These are phyloP conservation scores for Tromatobia lineatoria DNA, from an alignment of 2,888 invertebrate species.

Conservation along the genomic window DNA sequence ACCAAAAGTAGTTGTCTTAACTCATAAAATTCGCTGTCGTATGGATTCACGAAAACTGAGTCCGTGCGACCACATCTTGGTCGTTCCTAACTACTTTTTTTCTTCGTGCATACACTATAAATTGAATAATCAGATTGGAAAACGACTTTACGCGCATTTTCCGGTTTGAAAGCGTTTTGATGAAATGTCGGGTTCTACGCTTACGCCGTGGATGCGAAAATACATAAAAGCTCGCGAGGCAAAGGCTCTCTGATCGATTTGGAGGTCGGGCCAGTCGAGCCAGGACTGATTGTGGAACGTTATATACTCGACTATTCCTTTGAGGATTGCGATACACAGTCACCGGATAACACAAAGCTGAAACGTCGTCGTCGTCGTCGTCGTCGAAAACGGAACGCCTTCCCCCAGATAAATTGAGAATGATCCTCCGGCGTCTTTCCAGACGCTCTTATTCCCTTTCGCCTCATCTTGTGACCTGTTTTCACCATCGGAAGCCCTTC, in stretches of 20 bases:
- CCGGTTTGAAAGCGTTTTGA: constrained; percentile 50
- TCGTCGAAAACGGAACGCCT: constrained; percentile 69
- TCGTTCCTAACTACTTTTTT: background rate
- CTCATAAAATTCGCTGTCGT: too few relatives aligned
- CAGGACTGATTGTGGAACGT: constrained; percentile 52
- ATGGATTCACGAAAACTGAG: too few relatives aligned
- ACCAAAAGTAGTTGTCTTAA: too few relatives aligned
- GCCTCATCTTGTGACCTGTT: constrained; percentile 34
- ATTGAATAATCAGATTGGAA: constrained; percentile 10
- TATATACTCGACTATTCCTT: constrained; percentile 53
- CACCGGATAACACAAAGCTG: constrained; percentile 63
- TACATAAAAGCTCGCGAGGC: constrained; percentile 47
- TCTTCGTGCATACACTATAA: background rate
- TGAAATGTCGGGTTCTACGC: constrained; percentile 45
- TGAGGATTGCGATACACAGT: constrained; percentile 51
- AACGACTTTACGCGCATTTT: background rate
- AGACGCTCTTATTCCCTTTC: constrained; percentile 12
- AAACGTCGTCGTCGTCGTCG: constrained; percentile 55
- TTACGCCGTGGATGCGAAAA: constrained; percentile 36
- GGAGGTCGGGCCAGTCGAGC: constrained; percentile 32
- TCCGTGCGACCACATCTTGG: background rate
- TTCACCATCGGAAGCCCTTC: constrained; percentile 29
- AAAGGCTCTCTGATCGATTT: constrained; percentile 55
- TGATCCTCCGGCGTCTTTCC: constrained; percentile 66
- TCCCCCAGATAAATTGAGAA: constrained; percentile 74